These are phyloP conservation scores for Mnemiopsis leidyi DNA, from an alignment of 37 sponge, comb jelly and placozoan species.

Conservation along the genomic window DNA sequence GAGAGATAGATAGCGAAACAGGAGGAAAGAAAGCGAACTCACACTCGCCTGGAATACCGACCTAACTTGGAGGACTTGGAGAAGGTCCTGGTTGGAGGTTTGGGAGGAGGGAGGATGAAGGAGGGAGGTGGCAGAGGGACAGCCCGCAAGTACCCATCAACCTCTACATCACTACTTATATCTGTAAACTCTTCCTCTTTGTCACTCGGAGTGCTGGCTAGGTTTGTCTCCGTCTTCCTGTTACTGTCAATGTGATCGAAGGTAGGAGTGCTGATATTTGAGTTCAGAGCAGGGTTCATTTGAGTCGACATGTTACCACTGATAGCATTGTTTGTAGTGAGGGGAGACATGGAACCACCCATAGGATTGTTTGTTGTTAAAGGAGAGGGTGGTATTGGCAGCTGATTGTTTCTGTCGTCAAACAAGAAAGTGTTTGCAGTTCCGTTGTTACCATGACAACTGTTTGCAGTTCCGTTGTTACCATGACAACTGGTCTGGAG, in stretches of 20 bases:
- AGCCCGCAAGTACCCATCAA: not conserved
- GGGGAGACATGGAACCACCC: not conserved
- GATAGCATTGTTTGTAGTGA: not conserved
- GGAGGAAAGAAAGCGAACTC: too few relatives aligned
- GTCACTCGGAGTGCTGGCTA: too few relatives aligned
- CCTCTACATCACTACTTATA: not conserved
- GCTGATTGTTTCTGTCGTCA: not conserved
- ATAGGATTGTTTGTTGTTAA: too few relatives aligned
- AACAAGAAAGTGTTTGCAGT: not conserved
- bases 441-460: too few relatives aligned
- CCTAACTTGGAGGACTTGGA: not conserved
- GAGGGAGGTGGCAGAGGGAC: not conserved
- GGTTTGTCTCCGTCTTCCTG: not conserved
- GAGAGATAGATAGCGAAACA: not conserved
- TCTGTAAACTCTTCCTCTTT: not conserved
- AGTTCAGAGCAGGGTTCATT: too few relatives aligned
- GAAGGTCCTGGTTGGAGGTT: constrained; percentile 7
- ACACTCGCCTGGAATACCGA: not conserved
- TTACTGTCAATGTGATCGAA: not conserved
- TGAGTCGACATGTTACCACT: not conserved
- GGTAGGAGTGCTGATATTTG: not conserved
- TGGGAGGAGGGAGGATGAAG: not conserved
- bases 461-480: too few relatives aligned
- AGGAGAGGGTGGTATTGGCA: not conserved
- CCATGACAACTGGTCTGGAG: not conserved